Conservation (phyloP, 2,888 invertebrate species). For the Entomobrya multifasciata region DNA sequence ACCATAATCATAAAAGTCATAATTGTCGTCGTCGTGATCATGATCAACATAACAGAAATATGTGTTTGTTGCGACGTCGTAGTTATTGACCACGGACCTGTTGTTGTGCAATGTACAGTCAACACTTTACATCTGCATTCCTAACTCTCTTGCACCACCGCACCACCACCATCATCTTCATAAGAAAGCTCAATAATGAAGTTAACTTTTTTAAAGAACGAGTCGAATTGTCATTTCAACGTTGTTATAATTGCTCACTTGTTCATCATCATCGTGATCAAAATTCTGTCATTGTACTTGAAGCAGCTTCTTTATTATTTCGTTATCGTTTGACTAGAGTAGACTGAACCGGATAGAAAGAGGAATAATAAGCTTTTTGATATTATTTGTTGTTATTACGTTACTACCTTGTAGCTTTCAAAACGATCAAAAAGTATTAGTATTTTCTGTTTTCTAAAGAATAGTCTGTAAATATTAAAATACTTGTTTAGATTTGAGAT, state of each 20-base stretch:
- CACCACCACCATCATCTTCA: background rate
- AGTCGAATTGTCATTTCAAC: background rate
- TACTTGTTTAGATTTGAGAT: background rate
- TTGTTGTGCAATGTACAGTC: background rate
- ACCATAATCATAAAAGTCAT: conserved; percentile 71
- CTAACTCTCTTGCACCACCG: background rate
- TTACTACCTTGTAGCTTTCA: background rate
- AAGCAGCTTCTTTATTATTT: background rate
- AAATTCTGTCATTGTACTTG: background rate
- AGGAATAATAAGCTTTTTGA: background rate
- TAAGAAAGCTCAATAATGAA: background rate
- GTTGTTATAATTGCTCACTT: background rate
- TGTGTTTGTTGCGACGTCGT: background rate
- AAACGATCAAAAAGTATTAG: background rate
- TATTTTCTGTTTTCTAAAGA: background rate
- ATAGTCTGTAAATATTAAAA: background rate
- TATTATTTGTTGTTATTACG: background rate
- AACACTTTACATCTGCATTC: background rate
- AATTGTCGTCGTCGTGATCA: conserved; percentile 49
- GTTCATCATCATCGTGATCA: conserved; percentile 2
- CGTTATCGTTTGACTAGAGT: background rate
- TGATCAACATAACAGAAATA: conserved; percentile 60
- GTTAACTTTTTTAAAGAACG: background rate
- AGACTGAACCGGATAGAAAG: too few relatives aligned
- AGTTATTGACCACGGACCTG: conserved; percentile 28